Conservation (phyloP, 2,113 vertebrate species). For the Gopherus evgoodei region DNA sequence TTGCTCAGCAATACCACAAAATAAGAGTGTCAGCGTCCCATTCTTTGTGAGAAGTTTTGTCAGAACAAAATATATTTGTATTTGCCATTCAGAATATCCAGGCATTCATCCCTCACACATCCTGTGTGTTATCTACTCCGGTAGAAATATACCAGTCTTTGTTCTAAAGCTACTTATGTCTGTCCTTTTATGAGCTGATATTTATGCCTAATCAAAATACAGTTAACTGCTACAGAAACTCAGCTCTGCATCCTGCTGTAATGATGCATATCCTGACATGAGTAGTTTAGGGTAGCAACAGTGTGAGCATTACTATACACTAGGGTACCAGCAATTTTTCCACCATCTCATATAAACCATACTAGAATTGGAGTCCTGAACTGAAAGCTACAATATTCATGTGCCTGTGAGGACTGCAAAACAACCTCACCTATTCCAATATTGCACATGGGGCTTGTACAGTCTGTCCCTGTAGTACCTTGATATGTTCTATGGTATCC, state of each 20-base stretch:
- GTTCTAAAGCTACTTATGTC: conserved; percentile 62
- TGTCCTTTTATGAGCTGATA: conserved; percentile 38
- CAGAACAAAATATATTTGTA: conserved; percentile 76
- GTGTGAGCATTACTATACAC: fast-evolving
- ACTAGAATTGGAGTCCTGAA: neutral
- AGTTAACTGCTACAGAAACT: neutral
- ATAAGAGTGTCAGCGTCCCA: conserved; percentile 31
- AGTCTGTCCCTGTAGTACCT: neutral
- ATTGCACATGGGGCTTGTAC: neutral
- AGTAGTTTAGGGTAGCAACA: neutral
- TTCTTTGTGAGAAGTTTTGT: conserved; percentile 65
- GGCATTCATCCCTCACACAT: conserved; percentile 33
- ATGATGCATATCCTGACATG: neutral
- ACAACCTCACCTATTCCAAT: neutral
- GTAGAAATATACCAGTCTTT: conserved; percentile 72
- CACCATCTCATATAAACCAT: fast-evolving
- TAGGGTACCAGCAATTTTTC: fast-evolving
- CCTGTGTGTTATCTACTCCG: conserved; percentile 55
- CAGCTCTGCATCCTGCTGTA: neutral
- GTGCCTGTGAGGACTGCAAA: neutral
- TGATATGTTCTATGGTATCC: neutral
- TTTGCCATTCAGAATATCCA: conserved; percentile 68
- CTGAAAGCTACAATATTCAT: too few species aligned
- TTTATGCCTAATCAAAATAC: neutral
- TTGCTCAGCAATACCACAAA: conserved; percentile 51